Conservation (phyloP, 2,797 vertebrate genomes). For the Podarcis siculus region DNA sequence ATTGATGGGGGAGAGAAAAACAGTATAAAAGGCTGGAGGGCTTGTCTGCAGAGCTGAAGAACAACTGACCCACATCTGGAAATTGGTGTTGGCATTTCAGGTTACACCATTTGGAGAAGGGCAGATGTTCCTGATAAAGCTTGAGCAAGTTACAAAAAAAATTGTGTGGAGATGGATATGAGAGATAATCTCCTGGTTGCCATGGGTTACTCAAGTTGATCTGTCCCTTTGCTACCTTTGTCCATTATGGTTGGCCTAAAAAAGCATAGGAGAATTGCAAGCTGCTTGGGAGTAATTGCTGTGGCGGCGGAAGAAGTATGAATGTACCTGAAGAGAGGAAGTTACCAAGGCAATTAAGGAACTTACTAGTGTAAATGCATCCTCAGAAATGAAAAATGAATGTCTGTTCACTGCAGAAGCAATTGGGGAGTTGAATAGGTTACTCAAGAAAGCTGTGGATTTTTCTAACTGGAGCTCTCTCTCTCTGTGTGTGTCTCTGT, state of each 20-base stretch:
- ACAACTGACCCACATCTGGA: not conserved
- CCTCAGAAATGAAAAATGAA: not conserved
- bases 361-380: not conserved
- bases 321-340: not conserved
- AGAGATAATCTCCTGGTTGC: conserved; percentile 6
- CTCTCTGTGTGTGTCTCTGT: too few species aligned
- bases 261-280: not conserved
- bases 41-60: not conserved
- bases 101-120: not conserved
- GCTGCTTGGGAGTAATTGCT: not conserved
- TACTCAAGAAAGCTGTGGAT: not conserved
- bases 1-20: not conserved
- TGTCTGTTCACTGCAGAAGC: not conserved
- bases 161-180: not conserved
- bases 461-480: not conserved
- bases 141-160: not conserved
- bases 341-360: not conserved
- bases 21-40: not conserved
- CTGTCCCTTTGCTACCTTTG: not conserved
- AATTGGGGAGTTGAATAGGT: not conserved
- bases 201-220: not conserved
- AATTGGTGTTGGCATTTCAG: not conserved
- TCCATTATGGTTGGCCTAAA: not conserved
- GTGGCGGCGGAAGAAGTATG: not conserved
- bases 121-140: not conserved